Evolutionary conservation across 2,113 vertebrate species (phyloP), one percentile per base, ranked within the genome.

Genomic region (Seriola aureovittata): DNA sequence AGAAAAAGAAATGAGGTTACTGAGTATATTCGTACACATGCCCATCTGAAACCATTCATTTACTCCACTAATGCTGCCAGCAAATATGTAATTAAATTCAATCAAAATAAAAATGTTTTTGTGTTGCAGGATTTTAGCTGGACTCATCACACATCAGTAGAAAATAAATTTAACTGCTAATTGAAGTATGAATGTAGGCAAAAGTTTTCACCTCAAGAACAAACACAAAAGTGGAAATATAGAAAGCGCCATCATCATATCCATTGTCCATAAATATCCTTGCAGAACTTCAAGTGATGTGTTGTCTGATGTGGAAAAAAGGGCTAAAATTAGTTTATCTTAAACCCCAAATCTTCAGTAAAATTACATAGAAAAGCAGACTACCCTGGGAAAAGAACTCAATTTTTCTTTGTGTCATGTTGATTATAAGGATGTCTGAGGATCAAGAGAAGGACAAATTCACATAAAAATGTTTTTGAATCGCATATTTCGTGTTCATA

Each of bases 341-440:
- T 42, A 13, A 55, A 75, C n/a, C 80, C 66, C 54, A 72, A 66
- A 76, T 71, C 34, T 55, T 72, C 32, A 69, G 36, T 73, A 76
- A 80, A 80, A 74, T 65, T 7, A 63, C 36, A 87, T 59, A 84
- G 44, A 88, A 88, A 82, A 87, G 71, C 52, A 68, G 71, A 78
- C 72, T 75, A 71, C 14, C 42, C 32, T 60, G 46, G 63, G 82
- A 46, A 81, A 77, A 59, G 52, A 79, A 60, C 52, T 59, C 16
- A 23, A 23, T 58, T 79, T 75, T 76, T 70, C 46, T 75, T 62
- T 57, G 69, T 75, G 74, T 81, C 69, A 66, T 79, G 52, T 76
- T 46, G 60, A 70, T 75, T 57, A 54, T 74, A 64, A 63, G 58
- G 72, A 81, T 66, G 68, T 91, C 67, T 75, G 67, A 87, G 67